A percentile compares a stretch with the other conserved stretches of the same genome.
Conservation (phyloP, 2,888 invertebrate species). For the Drosophila recens region DNA sequence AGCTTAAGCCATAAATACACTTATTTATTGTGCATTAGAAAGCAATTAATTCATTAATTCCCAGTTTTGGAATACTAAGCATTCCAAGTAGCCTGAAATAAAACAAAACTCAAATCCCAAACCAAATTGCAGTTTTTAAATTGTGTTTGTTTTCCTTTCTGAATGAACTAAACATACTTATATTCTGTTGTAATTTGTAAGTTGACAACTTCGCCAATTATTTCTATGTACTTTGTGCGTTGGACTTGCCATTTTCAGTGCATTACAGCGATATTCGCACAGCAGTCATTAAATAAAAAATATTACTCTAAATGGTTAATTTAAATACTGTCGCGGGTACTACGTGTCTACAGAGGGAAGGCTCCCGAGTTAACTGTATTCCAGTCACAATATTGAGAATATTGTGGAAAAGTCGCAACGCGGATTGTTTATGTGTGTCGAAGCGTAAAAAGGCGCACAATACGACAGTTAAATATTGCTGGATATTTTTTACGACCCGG, state of each 20-base stretch:
- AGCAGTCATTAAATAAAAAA: constrained; percentile 35
- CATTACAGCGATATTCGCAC: constrained; percentile 12
- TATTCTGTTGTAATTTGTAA: too few species aligned
- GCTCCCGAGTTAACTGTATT: constrained; percentile 51
- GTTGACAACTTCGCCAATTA: background rate
- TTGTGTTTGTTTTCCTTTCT: background rate
- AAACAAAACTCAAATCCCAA: too few species aligned
- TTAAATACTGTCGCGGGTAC: constrained; percentile 48
- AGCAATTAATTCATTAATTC: too few species aligned
- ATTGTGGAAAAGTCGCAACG: constrained; percentile 55
- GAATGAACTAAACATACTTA: too few species aligned
- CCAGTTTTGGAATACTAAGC: too few species aligned
- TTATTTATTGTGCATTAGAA: background rate
- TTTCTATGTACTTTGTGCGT: background rate
- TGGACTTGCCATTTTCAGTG: too few species aligned
- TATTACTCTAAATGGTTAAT: constrained; percentile 54
- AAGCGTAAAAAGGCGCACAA: constrained; percentile 72
- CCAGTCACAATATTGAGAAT: constrained; percentile 65
- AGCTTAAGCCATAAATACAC: background rate
- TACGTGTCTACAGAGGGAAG: constrained; percentile 3
- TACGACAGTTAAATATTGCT: constrained; percentile 77
- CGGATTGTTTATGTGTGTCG: constrained; percentile 73
- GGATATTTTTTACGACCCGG: constrained; percentile 62
- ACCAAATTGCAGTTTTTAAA: too few species aligned
- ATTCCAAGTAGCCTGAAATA: too few species aligned